Evolutionary conservation across 2,888 invertebrate species (phyloP).

Genomic region (Leuctra nigra): DNA sequence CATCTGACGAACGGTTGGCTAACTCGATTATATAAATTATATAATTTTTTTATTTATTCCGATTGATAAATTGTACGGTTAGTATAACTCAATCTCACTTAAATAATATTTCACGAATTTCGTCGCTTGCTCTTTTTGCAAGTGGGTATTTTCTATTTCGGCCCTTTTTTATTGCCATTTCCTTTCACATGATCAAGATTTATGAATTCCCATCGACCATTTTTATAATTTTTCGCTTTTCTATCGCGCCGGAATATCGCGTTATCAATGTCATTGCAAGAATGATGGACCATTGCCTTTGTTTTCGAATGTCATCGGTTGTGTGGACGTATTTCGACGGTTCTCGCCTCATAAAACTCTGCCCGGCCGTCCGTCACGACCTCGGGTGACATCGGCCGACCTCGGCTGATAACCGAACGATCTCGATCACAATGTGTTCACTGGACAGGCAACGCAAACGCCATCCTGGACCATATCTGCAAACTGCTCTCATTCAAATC

Average conservation of each 20-base stretch:
- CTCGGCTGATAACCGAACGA: too few relatives aligned
- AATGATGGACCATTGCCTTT: conserved; percentile 15
- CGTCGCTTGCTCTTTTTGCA: neutral
- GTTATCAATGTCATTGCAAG: conserved; percentile 13
- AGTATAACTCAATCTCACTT: neutral
- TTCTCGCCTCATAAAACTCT: neutral
- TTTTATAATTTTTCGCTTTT: conserved; percentile 16
- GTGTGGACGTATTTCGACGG: neutral
- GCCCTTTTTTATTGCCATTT: conserved; percentile 16
- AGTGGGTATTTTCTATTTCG: conserved; percentile 11
- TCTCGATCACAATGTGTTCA: too few relatives aligned
- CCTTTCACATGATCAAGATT: conserved; percentile 16
- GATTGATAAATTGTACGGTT: neutral
- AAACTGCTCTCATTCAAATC: too few relatives aligned
- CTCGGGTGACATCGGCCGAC: too few relatives aligned
- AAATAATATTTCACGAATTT: neutral
- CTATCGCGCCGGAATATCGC: conserved; percentile 5
- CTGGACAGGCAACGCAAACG: too few relatives aligned
- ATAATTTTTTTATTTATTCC: too few relatives aligned
- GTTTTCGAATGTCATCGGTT: neutral
- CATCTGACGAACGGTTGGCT: too few relatives aligned
- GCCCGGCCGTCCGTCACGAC: neutral
- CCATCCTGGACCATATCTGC: too few relatives aligned
- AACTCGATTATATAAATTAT: too few relatives aligned
- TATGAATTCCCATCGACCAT: conserved; percentile 14